Conservation (phyloP, 2,888 invertebrate species). For the Megastigmus dorsalis region DNA sequence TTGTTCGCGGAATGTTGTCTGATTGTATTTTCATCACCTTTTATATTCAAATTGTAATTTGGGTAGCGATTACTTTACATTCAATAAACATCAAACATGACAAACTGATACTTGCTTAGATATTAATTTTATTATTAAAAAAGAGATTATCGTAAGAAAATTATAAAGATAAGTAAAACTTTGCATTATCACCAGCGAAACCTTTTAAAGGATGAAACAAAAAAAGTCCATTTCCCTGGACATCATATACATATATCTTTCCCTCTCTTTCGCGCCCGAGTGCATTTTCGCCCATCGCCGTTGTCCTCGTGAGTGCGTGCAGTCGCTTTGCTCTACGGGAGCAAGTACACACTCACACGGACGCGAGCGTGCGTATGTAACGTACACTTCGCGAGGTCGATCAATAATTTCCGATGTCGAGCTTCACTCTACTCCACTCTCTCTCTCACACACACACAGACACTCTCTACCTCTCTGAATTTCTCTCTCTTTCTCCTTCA, state of each 20-base stretch:
- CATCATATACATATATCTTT: too few relatives aligned
- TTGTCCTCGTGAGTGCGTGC: too few relatives aligned
- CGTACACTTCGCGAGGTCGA: constrained; percentile 4
- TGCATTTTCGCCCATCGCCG: background rate
- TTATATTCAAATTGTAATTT: too few relatives aligned
- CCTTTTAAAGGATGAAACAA: background rate
- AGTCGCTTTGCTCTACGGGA: too few relatives aligned
- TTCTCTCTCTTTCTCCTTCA: background rate
- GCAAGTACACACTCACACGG: background rate
- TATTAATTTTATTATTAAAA: too few relatives aligned
- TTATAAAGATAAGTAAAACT: background rate
- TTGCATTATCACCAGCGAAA: background rate
- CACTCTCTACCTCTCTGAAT: background rate
- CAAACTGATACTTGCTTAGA: too few relatives aligned
- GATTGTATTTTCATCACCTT: too few relatives aligned
- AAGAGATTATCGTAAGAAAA: too few relatives aligned
- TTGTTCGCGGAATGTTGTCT: too few relatives aligned
- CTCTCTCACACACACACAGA: background rate
- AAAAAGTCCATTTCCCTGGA: background rate
- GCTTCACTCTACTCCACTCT: background rate
- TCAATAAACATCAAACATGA: too few relatives aligned
- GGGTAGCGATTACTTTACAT: too few relatives aligned
- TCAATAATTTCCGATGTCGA: constrained; percentile 48
- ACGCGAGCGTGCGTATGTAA: background rate
- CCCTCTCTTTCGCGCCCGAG: background rate